These are phyloP conservation scores for Periophthalmus modestus DNA, from an alignment of 2,113 vertebrate species.

Conservation along the genomic window DNA sequence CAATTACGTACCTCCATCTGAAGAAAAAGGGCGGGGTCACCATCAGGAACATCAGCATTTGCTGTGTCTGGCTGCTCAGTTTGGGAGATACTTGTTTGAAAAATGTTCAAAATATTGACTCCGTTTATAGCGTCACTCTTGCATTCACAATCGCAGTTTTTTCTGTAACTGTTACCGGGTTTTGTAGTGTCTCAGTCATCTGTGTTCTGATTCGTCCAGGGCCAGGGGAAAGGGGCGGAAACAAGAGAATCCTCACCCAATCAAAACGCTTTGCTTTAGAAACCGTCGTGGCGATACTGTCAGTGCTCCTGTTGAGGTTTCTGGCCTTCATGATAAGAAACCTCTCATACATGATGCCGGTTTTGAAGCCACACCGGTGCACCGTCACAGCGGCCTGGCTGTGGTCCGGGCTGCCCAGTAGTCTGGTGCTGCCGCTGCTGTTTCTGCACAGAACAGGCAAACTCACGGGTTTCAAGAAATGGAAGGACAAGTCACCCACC, in stretches of 20 bases:
- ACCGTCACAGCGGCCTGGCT: too few relatives aligned
- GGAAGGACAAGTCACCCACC: too few relatives aligned
- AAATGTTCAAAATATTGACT: neutral
- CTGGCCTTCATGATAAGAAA: neutral
- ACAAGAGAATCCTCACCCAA: neutral
- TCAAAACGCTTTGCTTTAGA: neutral
- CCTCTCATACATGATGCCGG: neutral
- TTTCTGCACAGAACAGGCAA: neutral
- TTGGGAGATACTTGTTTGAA: neutral
- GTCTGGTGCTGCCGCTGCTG: neutral
- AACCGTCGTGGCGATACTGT: neutral
- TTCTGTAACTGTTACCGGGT: neutral
- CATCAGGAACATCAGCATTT: neutral
- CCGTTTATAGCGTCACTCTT: fast-evolving
- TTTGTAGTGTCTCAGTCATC: neutral
- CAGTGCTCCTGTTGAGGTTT: neutral
- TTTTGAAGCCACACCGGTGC: fast-evolving
- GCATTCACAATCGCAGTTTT: neutral
- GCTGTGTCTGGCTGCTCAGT: neutral
- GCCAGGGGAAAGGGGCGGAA: neutral
- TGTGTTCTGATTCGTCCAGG: neutral
- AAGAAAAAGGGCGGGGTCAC: neutral
- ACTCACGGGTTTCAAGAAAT: neutral
- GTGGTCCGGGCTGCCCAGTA: neutral
- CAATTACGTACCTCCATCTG: conserved; percentile 9